Percentiles rank a stretch among this genome's conserved stretches.
These are phyloP conservation scores for Mobula hypostoma DNA, from an alignment of 2,113 vertebrate genomes.

Conservation along the genomic window DNA sequence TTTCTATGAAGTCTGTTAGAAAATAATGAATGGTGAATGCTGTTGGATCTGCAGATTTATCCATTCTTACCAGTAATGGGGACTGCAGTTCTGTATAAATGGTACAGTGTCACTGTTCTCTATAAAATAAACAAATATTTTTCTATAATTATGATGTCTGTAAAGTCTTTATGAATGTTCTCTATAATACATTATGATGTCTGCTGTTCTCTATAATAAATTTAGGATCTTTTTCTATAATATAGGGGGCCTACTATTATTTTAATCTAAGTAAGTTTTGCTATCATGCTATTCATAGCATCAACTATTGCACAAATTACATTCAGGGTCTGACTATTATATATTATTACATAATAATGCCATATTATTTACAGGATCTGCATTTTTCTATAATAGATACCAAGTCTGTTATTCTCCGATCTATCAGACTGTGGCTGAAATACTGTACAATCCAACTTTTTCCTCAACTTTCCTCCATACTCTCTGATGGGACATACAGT, in stretches of 20 bases:
- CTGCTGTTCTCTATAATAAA: neutral
- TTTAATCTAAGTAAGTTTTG: too few species aligned
- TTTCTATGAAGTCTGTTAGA: neutral
- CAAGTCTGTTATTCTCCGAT: neutral
- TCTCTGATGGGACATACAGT: too few species aligned
- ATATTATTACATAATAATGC: neutral
- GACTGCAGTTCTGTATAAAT: neutral
- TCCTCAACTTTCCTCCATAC: too few species aligned
- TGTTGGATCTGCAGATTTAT: neutral
- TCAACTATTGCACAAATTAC: neutral
- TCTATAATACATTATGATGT: too few species aligned
- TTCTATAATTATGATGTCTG: too few species aligned
- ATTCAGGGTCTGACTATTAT: too few species aligned
- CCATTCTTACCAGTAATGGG: too few species aligned
- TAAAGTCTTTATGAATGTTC: too few species aligned
- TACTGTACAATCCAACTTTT: neutral
- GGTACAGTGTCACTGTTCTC: neutral
- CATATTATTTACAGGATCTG: neutral
- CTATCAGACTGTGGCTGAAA: neutral
- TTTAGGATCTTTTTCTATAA: neutral
- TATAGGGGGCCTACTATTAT: neutral
- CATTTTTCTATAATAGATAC: too few species aligned
- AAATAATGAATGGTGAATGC: neutral
- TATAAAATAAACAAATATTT: too few species aligned
- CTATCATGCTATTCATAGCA: neutral